A percentile compares a stretch with the other conserved stretches of the same genome.
phyloP scores from a whole-genome alignment of 2,113 vertebrate species.

The Carollia perspicillata region DNA sequence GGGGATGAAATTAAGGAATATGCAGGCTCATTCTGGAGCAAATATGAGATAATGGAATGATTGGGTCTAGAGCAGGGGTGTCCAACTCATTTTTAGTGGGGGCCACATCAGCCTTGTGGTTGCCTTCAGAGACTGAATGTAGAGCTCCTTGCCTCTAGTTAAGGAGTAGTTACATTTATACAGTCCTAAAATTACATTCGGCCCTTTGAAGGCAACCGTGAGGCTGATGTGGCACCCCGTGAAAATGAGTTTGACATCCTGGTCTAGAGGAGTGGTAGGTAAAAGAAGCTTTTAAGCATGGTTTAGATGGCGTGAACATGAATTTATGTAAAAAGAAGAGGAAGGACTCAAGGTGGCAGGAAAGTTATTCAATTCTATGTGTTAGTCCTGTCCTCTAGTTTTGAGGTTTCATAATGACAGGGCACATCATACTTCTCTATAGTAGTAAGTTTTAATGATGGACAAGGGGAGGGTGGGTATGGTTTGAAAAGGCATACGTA shows the following conservation, averaged over 20 bases:
- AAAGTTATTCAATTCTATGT: not conserved
- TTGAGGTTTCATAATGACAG: not conserved
- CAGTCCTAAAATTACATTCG: too few species aligned
- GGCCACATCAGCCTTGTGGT: too few species aligned
- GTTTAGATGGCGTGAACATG: not conserved
- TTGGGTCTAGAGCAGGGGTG: not conserved
- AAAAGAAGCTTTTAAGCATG: not conserved
- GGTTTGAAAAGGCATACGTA: not conserved
- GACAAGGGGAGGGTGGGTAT: not conserved
- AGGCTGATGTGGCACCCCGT: too few species aligned
- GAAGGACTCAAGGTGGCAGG: not conserved
- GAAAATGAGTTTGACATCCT: too few species aligned
- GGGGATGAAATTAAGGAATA: not conserved
- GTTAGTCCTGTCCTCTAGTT: not conserved
- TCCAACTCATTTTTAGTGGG: too few species aligned
- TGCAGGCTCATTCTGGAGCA: not conserved
- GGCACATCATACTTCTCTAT: not conserved
- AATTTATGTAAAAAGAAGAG: not conserved
- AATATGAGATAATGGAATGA: not conserved
- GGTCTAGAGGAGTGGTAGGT: not conserved
- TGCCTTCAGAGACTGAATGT: too few species aligned
- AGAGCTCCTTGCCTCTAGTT: too few species aligned
- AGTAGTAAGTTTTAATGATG: not conserved
- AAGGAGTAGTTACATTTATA: too few species aligned
- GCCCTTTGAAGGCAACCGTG: too few species aligned